Evolutionary conservation across 2,113 vertebrate genomes (phyloP).

Genomic region (Neolamprologus devosi): DNA sequence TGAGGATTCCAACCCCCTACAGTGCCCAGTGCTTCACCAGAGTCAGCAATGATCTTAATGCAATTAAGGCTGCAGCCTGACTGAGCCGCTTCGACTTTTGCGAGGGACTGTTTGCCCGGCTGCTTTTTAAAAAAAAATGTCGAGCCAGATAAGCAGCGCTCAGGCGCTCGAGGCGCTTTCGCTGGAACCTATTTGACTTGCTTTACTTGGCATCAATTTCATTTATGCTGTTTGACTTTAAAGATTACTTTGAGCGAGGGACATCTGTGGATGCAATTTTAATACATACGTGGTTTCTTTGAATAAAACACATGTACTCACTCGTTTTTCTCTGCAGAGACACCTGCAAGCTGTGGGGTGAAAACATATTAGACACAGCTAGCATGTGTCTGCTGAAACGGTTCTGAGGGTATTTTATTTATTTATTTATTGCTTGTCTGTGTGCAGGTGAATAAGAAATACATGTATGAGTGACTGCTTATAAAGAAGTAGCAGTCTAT

Average conservation of each 20-base stretch:
- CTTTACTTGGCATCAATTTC: not conserved
- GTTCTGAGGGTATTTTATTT: not conserved
- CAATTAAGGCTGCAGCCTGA: conserved; percentile 23
- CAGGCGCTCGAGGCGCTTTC: not conserved
- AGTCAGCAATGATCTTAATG: conserved; percentile 45
- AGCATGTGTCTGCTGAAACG: not conserved
- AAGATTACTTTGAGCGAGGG: not conserved
- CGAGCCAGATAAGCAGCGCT: conserved; percentile 7
- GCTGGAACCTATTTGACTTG: not conserved
- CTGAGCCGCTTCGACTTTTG: not conserved
- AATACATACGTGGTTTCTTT: not conserved
- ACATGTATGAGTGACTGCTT: not conserved
- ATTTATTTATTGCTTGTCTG: not conserved
- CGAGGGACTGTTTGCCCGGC: conserved; percentile 14
- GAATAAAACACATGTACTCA: not conserved
- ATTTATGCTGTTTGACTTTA: not conserved
- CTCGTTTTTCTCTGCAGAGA: not conserved
- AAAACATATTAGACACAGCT: not conserved
- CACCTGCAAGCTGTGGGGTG: not conserved
- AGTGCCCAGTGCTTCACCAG: conserved; percentile 16
- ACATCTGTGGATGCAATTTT: not conserved
- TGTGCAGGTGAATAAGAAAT: not conserved
- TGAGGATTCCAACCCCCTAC: conserved; percentile 25
- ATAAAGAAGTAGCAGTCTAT: not conserved
- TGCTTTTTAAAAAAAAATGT: conserved; percentile 18